Base-by-base conservation (phyloP, 2,888 invertebrate species). In the Ferrisia virgata region DNA sequence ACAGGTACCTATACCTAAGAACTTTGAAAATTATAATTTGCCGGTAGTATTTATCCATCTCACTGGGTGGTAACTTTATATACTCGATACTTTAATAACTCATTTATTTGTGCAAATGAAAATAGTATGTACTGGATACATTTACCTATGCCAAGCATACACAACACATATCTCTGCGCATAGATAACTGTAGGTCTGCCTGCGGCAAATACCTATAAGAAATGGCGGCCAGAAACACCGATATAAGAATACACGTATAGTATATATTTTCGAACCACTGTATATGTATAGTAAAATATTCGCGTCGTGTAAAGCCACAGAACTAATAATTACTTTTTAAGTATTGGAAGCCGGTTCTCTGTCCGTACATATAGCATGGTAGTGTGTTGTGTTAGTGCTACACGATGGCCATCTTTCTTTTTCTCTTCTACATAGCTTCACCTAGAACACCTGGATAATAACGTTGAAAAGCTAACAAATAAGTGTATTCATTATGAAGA, bases 291-390 rank as follows among this genome's bases (percentile, higher is more conserved):
- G 72, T 76, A 76, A 82, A 39, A 39, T 82, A 82, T 82, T 82
- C 82, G 36, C 36, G 64, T 64, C 82, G 82, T 82, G 82, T 82
- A 64, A 53, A 64, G 58, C 64, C 82, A 64, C 82, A 82, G 82
- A 64, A 82, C 82, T 82, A 82, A 82, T 82, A 82, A 82, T 82
- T 82, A 82, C 82, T 82, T 82, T 82, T 82, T 53, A 82, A 82
- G 64, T 64, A 82, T 82, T 64, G 58, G 82, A 82, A 82, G 58
- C 82, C 82, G 82, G 82, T 82, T 82, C 82, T 64, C 39, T 15
- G 28, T 43, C 18, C 58, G 40, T 79, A 58, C 22, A 4, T 11
- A n/a, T n/a, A n/a, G n/a, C n/a, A n/a, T n/a, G n/a, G n/a, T n/a
- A n/a, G n/a, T n/a, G n/a, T n/a, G n/a, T n/a, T n/a, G n/a, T n/a